These are phyloP conservation scores for Esox lucius DNA, from an alignment of 2,797 vertebrate species.

Conservation along the genomic window DNA sequence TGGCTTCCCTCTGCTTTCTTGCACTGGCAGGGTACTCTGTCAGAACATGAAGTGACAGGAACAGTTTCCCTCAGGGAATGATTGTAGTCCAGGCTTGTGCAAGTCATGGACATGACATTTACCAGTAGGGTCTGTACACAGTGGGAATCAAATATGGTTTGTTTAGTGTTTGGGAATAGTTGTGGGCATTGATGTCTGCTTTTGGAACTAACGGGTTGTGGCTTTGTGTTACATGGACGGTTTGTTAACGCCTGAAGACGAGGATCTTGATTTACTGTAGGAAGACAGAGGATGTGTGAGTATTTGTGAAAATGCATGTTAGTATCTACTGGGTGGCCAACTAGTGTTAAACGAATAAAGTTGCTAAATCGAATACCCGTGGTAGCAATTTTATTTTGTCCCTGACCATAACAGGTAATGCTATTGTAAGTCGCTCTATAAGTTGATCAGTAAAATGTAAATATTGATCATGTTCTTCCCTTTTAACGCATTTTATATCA, in stretches of 20 bases:
- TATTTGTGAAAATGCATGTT: neutral
- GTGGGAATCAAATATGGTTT: constrained; percentile 71
- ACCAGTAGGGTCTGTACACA: constrained; percentile 64
- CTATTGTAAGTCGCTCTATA: no score
- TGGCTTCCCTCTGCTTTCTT: neutral
- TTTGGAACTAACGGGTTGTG: constrained; percentile 22
- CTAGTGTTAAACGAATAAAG: no score
- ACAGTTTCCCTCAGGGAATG: constrained; percentile 55
- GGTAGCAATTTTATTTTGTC: no score
- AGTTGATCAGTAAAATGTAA: no score
- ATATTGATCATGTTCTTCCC: neutral
- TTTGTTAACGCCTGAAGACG: neutral
- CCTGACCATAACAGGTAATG: neutral
- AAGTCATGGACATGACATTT: constrained; percentile 77
- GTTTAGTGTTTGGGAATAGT: constrained; percentile 56
- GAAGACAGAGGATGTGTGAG: neutral
- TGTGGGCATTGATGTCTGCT: constrained; percentile 40
- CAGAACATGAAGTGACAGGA: constrained; percentile 70
- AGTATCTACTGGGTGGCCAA: neutral
- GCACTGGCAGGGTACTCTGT: constrained; percentile 2
- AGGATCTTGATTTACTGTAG: neutral
- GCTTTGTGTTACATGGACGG: constrained; percentile 1
- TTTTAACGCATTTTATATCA: neutral
- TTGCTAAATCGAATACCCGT: no score
- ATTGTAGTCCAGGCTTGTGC: constrained; percentile 63